These are phyloP conservation scores for Corvus cornix DNA, from an alignment of 2,113 vertebrate species.

Conservation along the genomic window DNA sequence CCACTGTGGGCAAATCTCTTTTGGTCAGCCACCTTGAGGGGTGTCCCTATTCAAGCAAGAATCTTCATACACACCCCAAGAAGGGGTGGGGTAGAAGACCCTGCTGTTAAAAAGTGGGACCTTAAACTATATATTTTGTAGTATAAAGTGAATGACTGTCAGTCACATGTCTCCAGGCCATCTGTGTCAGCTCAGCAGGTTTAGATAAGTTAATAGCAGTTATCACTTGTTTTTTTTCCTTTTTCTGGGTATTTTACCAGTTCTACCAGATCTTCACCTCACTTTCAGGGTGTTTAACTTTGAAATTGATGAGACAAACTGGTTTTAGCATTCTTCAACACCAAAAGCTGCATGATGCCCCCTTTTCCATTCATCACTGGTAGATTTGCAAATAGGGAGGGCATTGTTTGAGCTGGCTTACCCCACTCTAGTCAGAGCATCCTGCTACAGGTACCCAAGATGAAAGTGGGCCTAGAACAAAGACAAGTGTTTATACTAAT, in stretches of 20 bases:
- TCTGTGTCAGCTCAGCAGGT: background rate
- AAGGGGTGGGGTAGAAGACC: background rate
- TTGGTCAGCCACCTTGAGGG: background rate
- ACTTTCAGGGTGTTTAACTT: background rate
- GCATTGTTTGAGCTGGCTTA: background rate
- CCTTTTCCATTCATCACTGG: background rate
- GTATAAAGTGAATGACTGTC: background rate
- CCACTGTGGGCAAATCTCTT: background rate
- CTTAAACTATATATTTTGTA: background rate
- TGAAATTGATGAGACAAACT: background rate
- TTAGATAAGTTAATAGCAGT: background rate
- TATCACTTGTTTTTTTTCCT: too few species aligned
- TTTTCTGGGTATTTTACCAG: background rate
- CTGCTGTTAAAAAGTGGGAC: background rate
- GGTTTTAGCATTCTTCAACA: background rate
- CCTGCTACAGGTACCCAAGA: background rate
- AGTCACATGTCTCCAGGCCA: background rate
- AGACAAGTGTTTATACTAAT: background rate
- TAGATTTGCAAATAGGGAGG: background rate
- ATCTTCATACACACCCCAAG: background rate
- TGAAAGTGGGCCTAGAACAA: background rate
- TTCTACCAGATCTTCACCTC: background rate
- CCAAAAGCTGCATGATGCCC: fast-evolving
- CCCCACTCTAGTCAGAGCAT: background rate
- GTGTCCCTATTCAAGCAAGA: background rate